These are phyloP conservation scores for Phortica variegata DNA, from an alignment of 1,140 invertebrate genomes.

Conservation along the genomic window DNA sequence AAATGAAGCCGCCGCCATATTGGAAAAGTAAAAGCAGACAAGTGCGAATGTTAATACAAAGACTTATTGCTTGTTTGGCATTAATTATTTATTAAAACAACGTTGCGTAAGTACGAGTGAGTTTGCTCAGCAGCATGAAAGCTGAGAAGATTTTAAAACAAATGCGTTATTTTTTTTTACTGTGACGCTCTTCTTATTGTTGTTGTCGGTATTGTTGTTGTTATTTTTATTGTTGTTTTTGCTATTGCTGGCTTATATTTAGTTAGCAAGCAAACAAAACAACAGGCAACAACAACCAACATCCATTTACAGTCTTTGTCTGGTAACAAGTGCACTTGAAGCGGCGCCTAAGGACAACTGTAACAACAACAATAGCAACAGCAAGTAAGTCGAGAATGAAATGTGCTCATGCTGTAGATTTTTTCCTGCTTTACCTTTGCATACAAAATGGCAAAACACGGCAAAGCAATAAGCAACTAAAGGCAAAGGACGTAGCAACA, in stretches of 20 bases:
- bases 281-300: conserved; percentile 14
- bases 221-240: conserved; percentile 29
- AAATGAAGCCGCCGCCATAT: too few species aligned
- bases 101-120: too few species aligned
- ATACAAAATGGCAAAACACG: too few species aligned
- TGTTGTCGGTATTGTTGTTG: background rate
- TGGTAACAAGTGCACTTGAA: too few species aligned
- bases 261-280: conserved; percentile 28
- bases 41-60: too few species aligned
- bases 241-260: conserved; percentile 40
- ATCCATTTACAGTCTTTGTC: too few species aligned
- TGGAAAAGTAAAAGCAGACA: too few species aligned
- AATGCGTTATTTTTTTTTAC: conserved; percentile 6
- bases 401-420: too few species aligned
- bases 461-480: conserved; percentile 1
- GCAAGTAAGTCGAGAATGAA: conserved; percentile 5
- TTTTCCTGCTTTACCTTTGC: too few species aligned
- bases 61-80: too few species aligned
- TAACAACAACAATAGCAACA: conserved; percentile 4
- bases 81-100: too few species aligned
- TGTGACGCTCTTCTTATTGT: background rate
- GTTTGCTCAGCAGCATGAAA: too few species aligned
- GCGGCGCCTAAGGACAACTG: background rate
- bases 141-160: background rate
- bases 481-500: conserved; percentile 27